Evolutionary conservation across 2,888 invertebrate species (phyloP), one percentile per base, ranked within the genome.

Genomic region (Thymelicus lineola): DNA sequence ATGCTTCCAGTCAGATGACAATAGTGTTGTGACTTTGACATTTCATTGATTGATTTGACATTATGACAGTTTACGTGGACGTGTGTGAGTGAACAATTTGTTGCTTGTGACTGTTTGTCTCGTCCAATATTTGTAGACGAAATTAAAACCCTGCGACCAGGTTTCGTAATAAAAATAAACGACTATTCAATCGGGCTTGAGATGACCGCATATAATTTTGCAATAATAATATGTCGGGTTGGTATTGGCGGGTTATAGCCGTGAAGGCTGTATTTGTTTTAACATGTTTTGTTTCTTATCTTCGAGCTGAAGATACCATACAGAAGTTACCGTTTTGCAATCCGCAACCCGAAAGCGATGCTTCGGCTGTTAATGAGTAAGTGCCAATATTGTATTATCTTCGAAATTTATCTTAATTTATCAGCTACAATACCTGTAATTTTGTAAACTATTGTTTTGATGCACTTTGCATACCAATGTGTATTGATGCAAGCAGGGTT

Each of bases 281-380:
- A 76, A 85, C 86, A 76, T 88, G 85, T 83, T 80, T 89, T 73
- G 83, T 86, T 78, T 86, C 86, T 79, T 87, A 85, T 83, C 78
- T 90, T 74, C 81, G 83, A 72, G 85, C 91, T 66, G 90, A 92
- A 77, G 91, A 91, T 82, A 85, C 83, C 70, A 81, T 93, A 71
- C 87, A 88, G 78, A 86, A 91, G 80, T 82, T 93, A 76, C 93
- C 93, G 72, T 93, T 90, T 79, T 93, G 93, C 78, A 91, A 93
- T 83, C 93, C 93, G 38, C 85, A 85, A 69, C 83, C 80, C 72
- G 79, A 81, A 65, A 86, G 85, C 72, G 86, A 87, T 75, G 80
- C 80, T 66, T 78, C 86, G 68, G 81, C 75, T 55, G 80, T 78
- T 61, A 85, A 87, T 71, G 93, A 93, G 93, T 93, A 78, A 89